Evolutionary conservation across 2,888 invertebrate genomes (phyloP), one percentile per base, ranked within the genome.

Genomic region (Ophion slaviceki): DNA sequence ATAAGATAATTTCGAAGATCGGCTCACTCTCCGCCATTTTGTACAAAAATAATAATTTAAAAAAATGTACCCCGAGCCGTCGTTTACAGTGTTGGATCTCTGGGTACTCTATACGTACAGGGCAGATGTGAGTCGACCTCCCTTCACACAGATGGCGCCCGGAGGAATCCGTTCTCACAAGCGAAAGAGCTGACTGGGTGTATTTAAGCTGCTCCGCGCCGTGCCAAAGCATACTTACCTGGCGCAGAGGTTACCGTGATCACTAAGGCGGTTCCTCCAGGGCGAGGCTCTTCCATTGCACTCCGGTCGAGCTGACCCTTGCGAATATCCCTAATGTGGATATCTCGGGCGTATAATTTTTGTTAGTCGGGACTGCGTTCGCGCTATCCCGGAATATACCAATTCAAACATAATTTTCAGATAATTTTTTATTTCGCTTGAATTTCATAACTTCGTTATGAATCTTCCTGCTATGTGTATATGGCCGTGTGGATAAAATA

Each of bases 231-330:
- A 85, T 82, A 85, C 82, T 85, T 95, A 95, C 95, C 95, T 95
- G 95, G 95, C 95, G 94, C 94, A 95, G 95, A 94, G 94, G 93
- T 90, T 93, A 94, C 94, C 94, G 93, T 94, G 95, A 95, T 95
- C 95, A 94, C 47, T 87, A 92, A 92, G 92, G 92, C 91, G 91
- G 91, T 92, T 92, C 90, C 92, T 92, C 91, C 92, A 92, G 93
- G 93, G 92, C 82, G 94, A 95, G 95, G 95, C 94, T 94, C 94
- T 94, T 94, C 94, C 95, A 95, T 95, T 95, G 95, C 95, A 95
- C 95, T 92, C 90, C 93, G 95, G 94, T 94, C 90, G 93, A 94
- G 95, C 94, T 95, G 95, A 95, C 95, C 94, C 94, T 94, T 95
- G 95, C 94, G 93, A 93, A 93, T 93, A 93, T 90, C 92, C 93